Evolutionary conservation across 1,140 invertebrate genomes (phyloP), one percentile per base, ranked within the genome.

Genomic region (Bombyx mandarina): DNA sequence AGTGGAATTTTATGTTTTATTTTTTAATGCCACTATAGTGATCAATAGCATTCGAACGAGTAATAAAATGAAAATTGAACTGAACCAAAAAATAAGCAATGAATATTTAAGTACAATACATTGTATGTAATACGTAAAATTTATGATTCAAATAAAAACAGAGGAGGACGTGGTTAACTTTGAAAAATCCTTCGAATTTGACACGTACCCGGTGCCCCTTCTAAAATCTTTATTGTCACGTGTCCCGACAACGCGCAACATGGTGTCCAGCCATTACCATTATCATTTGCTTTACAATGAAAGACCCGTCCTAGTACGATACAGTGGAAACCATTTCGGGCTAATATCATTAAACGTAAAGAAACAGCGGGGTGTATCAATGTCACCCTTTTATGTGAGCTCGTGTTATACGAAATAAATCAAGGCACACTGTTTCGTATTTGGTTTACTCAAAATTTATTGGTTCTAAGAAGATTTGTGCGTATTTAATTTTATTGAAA

Each of bases 281-380:
- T 75, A 82, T 76, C 79, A 79, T 84, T 84, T 77, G 78, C 72
- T 69, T 72, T 61, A 80, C 71, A 77, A 77, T 72, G 71, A 75
- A 79, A 71, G 59, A 61, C 61, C 75, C 65, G 67, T 66, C 68
- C 66, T 69, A 66, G 71, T 72, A 61, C 69, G 66, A 78, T 78
- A 70, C 73, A 78, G 68, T 65, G 61, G 63, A 65, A 69, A 69
- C 73, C 73, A 81, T 80, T 81, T 71, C 61, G 73, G 62, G 61
- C 77, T 72, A 79, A 82, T 82, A 79, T 75, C 71, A 72, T 74
- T 71, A 80, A 75, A 77, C 70, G 82, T 81, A 84, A 84, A 84
- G 79, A 75, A 81, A 73, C 81, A 79, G 75, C 75, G 63, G 81
- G 81, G 79, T 68, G 80, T 77, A 79, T 75, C 71, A 71, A 60